Evolutionary conservation across 2,113 vertebrate genomes (phyloP).

Genomic region (Rhombomys opimus): DNA sequence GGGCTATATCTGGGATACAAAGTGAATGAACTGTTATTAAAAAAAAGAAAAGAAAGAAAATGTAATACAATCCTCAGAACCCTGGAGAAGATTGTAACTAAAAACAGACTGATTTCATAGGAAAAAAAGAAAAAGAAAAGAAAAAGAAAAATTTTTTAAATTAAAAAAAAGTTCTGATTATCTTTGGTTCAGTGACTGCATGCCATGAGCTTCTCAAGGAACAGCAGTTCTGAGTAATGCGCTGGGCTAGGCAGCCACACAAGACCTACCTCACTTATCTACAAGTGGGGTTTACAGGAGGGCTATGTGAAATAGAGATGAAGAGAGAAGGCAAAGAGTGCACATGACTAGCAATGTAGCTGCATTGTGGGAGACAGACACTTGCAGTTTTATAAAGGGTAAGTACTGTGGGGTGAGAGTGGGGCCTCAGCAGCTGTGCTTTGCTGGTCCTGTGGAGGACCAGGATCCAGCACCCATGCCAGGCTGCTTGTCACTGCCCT

Average conservation of each 20-base stretch:
- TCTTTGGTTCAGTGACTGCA: neutral
- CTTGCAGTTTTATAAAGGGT: neutral
- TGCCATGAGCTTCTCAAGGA: neutral
- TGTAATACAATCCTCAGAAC: no score
- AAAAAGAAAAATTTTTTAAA: no score
- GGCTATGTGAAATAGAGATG: neutral
- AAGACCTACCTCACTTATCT: neutral
- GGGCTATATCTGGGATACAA: no score
- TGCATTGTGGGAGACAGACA: neutral
- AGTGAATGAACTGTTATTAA: no score
- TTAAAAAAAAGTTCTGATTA: neutral
- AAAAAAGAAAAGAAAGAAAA: no score
- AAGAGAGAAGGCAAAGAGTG: neutral
- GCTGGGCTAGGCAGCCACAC: neutral
- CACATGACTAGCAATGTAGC: neutral
- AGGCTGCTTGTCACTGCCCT: neutral
- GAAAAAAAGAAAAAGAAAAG: no score
- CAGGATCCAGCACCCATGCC: neutral
- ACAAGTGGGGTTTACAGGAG: neutral
- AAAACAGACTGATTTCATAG: no score
- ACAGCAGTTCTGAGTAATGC: neutral
- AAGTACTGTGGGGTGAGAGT: neutral
- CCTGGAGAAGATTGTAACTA: no score
- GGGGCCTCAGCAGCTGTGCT: neutral
- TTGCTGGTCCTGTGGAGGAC: neutral